Base-by-base conservation (phyloP, 1,140 invertebrate species). In the Drosophila seguyi region DNA sequence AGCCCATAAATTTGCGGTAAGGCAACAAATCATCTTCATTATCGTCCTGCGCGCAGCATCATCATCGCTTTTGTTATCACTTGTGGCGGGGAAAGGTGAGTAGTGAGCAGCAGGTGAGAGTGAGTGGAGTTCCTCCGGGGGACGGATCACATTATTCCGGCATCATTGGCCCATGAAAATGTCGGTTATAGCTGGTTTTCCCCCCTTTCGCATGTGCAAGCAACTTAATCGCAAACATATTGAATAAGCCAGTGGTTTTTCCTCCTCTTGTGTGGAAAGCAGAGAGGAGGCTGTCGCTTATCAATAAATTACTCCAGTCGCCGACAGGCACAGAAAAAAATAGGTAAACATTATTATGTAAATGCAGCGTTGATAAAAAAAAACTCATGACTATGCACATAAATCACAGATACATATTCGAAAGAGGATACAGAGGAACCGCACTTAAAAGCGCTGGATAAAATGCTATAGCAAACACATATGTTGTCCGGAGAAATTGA, bases 101-200 rank as follows among this genome's bases (percentile, higher is more conserved):
- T 25, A 5, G 57, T 25, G 18, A 16, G 20, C 44, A 71, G 66
- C 52, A 48, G 42, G 29, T 18, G 27, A 34, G 65, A 8, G 63
- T 6, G 20, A 13, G 45, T 29, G n/a, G 39, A 27, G 34, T 16
- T 27, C 47, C 45, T n/a, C 4, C 1, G 3, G 25, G 27, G 20
- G 20, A 10, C n/a, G 56, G 14, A 59, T 72, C 82, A 47, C 44
- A 85, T 81, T 86, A 82, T 79, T 55, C 74, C 57, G 66, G 75
- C 71, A 76, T 85, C 78, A 90, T 78, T 90, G 86, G 75, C 52
- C 78, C 86, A 81, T 90, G 78, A 90, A 90, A 90, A 85, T 36
- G 74, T 59, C 62, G 50, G 59, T 60, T 69, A 73, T 69, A 41
- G 60, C 29, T 18, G 29, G 38, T 60, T 29, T 52, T 25, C 29